These are phyloP conservation scores for Rhinopithecus roxellana DNA, from an alignment of 2,113 vertebrate species.

Conservation along the genomic window DNA sequence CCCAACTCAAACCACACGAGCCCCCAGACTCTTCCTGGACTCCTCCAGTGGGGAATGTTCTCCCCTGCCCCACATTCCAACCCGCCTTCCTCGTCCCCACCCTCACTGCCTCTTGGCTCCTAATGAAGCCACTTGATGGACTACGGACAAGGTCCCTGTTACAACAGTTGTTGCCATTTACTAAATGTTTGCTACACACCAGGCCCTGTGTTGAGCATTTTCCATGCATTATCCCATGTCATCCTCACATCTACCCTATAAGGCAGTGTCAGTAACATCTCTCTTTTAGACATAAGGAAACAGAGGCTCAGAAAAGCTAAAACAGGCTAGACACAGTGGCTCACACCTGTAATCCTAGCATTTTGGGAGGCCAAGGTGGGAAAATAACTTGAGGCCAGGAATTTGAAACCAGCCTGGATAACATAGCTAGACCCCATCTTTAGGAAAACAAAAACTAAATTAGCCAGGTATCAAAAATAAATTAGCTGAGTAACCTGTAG, in stretches of 20 bases:
- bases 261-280: background rate
- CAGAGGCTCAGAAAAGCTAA: background rate
- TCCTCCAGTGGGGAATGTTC: background rate
- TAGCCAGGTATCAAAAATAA: no score
- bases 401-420: no score
- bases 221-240: background rate
- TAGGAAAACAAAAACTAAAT: no score
- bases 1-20: background rate
- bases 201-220: background rate
- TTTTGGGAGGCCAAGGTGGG: no score
- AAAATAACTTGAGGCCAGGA: no score
- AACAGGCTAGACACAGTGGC: no score
- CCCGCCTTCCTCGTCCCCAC: background rate
- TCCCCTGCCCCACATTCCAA: background rate
- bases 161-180: no score
- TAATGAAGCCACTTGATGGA: background rate
- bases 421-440: no score
- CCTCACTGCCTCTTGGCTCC: accelerated
- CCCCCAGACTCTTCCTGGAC: background rate
- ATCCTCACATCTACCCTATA: background rate
- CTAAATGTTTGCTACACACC: background rate
- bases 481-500: no score
- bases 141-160: background rate
- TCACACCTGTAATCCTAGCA: no score
- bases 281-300: background rate